Base-by-base conservation (phyloP, 2,888 invertebrate species). In the Tuberolachnus salignus region DNA sequence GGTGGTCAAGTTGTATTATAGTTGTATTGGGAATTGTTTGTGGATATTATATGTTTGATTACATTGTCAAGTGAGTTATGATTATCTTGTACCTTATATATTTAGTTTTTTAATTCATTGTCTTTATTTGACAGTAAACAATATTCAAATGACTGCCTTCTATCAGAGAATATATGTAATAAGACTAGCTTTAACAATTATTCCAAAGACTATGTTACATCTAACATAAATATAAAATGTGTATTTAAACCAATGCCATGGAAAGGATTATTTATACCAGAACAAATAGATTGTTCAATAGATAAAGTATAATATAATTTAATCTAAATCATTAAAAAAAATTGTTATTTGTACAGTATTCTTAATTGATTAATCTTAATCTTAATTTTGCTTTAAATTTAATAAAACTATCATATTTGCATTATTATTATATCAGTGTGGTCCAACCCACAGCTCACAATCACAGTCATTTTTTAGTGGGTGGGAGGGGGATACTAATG, bases 281-380 rank as follows among this genome's bases (percentile, higher is more conserved):
- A 89, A 84, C 91, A 92, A 84, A 87, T 94, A 80, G 93, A 94
- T 85, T 87, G 88, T 83, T 91, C 93, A 49, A 87, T 94, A 83
- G 91, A 93, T 87, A 90, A 92, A 85, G 92, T 94, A 86, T 88
- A 61, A 2, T 49, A 8, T 46, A 46, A 34, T 53, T 19, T 34
- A 67, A 10, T 42, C 26, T n/a, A 3, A 10, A 64, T 44, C 70
- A n/a, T 75, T 59, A 34, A 42, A 34, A n/a, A n/a, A n/a, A n/a
- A n/a, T n/a, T n/a, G n/a, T n/a, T n/a, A n/a, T 61, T 21, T 55
- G 10, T 21, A 21, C 53, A 57, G n/a, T 75, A 55, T 63, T 69
- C 0, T 46, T 34, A 3, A 34, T 34, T n/a, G n/a, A n/a, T n/a
- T n/a, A n/a, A 34, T 34, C 3, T 34, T 4, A 34, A 34, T 34